Conservation (phyloP, 1,140 invertebrate genomes). For the Cylas formicarius region DNA sequence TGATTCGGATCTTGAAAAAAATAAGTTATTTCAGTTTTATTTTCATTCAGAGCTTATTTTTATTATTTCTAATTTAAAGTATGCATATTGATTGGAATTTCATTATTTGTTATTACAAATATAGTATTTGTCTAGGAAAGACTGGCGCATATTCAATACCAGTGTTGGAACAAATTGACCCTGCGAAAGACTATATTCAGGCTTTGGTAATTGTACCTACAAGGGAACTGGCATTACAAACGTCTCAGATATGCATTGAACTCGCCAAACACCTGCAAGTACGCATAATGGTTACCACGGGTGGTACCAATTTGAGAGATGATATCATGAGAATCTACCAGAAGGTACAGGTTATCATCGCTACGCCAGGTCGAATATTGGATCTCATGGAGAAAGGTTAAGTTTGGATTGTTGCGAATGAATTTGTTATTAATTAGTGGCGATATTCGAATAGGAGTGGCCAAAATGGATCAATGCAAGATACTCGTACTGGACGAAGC, state of each 20-base stretch:
- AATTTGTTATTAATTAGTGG: background rate
- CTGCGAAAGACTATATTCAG: constrained; percentile 85
- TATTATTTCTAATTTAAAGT: background rate
- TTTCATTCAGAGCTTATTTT: background rate
- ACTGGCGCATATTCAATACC: constrained; percentile 99
- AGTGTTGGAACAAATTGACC: constrained; percentile 90
- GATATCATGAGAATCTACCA: constrained; percentile 99
- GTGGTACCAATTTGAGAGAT: constrained; percentile 95
- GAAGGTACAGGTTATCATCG: constrained; percentile 98
- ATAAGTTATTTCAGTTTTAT: too few species aligned
- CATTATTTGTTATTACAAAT: background rate
- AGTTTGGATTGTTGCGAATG: background rate
- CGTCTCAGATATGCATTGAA: constrained; percentile 99
- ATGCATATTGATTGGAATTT: background rate
- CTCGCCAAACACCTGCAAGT: constrained; percentile 87
- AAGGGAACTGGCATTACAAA: constrained; percentile 96
- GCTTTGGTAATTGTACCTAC: constrained; percentile 98
- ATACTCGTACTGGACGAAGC: constrained; percentile 98
- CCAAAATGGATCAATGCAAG: constrained; percentile 91
- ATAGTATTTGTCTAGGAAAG: constrained; percentile 56
- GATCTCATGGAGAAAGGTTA: constrained; percentile 94
- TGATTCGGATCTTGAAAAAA: too few species aligned
- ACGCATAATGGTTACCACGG: constrained; percentile 97
- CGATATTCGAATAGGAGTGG: constrained; percentile 58
- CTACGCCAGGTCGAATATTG: constrained; percentile 97